These are phyloP conservation scores for Hirtodrosophila histrioides DNA, from an alignment of 2,888 invertebrate species.

Conservation along the genomic window DNA sequence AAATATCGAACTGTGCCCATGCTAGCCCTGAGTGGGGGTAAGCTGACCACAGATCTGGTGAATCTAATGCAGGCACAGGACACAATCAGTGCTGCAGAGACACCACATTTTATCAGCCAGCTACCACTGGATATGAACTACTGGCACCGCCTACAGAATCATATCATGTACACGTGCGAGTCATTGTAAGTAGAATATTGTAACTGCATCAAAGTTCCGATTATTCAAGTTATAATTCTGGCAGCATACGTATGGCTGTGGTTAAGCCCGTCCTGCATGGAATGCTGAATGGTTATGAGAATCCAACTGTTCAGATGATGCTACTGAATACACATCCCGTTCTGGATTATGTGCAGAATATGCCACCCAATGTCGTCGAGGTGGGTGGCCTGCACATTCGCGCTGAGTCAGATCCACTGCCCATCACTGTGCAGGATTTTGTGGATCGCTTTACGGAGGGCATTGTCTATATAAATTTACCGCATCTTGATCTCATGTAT, in stretches of 20 bases:
- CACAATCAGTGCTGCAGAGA: slow-evolving; percentile 49
- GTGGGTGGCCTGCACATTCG: slow-evolving; percentile 82
- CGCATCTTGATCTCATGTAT: slow-evolving; percentile 59
- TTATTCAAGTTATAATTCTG: background rate
- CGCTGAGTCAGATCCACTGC: slow-evolving; percentile 62
- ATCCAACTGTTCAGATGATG: slow-evolving; percentile 56
- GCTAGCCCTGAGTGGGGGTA: slow-evolving; percentile 60
- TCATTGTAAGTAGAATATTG: slow-evolving; percentile 48
- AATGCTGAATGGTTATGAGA: background rate
- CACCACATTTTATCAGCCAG: slow-evolving; percentile 54
- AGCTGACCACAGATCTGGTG: slow-evolving; percentile 51
- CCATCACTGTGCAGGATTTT: slow-evolving; percentile 67
- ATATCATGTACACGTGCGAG: slow-evolving; percentile 42
- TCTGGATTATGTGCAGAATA: slow-evolving; percentile 76
- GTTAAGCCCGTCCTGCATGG: slow-evolving; percentile 24
- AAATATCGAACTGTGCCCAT: slow-evolving; percentile 21
- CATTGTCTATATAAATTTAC: slow-evolving; percentile 79
- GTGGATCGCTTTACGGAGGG: slow-evolving; percentile 74
- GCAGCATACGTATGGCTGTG: slow-evolving; percentile 27
- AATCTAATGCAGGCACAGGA: slow-evolving; percentile 47
- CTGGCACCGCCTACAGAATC: slow-evolving; percentile 57
- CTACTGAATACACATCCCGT: slow-evolving; percentile 81
- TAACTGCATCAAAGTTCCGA: accelerated
- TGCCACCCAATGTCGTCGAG: slow-evolving; percentile 82
- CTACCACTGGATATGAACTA: slow-evolving; percentile 52